phyloP scores from a whole-genome alignment of 1,140 invertebrate genomes.

The Muscidifurax raptorellus region DNA sequence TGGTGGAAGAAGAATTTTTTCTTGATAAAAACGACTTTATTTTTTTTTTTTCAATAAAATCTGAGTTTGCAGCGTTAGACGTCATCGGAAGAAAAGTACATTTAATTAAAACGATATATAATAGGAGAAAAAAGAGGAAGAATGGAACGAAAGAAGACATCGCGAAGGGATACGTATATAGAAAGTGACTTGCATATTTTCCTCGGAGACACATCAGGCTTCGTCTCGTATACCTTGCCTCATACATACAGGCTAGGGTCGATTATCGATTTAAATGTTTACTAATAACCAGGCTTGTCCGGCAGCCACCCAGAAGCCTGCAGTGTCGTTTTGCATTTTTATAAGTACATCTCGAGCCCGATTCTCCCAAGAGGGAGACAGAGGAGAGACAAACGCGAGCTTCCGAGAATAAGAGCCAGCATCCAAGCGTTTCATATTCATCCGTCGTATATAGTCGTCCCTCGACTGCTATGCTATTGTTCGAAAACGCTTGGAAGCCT shows the following conservation, averaged over 20 bases:
- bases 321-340: constrained; percentile 73
- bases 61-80: no score
- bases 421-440: constrained; percentile 68
- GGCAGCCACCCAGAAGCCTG: constrained; percentile 74
- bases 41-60: no score
- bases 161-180: constrained; percentile 46
- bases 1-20: no score
- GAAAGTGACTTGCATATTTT: constrained; percentile 59
- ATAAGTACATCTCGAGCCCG: constrained; percentile 71
- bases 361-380: constrained; percentile 17
- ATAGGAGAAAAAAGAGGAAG: no score
- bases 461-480: constrained; percentile 39
- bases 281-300: constrained; percentile 76
- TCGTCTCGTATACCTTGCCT: not conserved
- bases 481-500: constrained; percentile 32
- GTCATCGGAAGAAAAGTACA: no score
- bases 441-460: constrained; percentile 48
- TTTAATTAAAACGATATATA: not conserved
- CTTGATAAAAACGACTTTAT: no score
- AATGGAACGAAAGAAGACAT: constrained; percentile 43
- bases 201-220: constrained; percentile 54
- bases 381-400: constrained; percentile 19
- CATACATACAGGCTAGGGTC: constrained; percentile 20
- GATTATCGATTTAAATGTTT: constrained; percentile 77
- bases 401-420: constrained; percentile 60